Conservation (phyloP, 2,113 vertebrate species). For the Lichenostomus cassidix region DNA sequence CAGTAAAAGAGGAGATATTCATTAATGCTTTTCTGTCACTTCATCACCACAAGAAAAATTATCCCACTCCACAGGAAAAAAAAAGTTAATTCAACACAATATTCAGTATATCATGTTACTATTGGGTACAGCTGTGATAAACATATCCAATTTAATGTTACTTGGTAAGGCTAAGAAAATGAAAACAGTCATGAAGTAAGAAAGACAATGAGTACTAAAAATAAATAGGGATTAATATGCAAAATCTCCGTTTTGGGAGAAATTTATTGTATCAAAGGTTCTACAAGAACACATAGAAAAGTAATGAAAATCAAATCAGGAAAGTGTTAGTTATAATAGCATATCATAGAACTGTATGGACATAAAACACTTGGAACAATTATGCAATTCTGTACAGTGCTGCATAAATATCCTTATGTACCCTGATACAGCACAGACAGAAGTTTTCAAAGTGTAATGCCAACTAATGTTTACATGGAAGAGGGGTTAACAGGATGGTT, state of each 20-base stretch:
- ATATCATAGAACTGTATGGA: background rate
- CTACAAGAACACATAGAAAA: background rate
- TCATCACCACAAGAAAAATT: background rate
- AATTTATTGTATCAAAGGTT: background rate
- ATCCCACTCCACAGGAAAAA: rapidly evolving
- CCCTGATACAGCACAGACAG: background rate
- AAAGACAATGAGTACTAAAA: background rate
- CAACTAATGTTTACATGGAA: background rate
- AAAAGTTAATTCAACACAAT: background rate
- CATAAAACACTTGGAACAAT: background rate
- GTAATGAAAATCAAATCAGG: background rate
- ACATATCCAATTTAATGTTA: background rate
- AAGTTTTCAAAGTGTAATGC: background rate
- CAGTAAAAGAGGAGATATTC: background rate
- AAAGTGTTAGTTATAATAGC: background rate
- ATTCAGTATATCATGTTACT: background rate
- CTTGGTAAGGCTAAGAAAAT: background rate
- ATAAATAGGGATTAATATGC: background rate
- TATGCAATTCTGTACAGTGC: background rate
- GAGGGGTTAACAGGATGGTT: background rate
- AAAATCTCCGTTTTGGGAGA: background rate
- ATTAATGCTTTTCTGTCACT: background rate
- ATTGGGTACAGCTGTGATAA: background rate
- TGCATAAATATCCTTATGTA: rapidly evolving
- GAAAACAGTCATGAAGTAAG: background rate